phyloP scores from a whole-genome alignment of 2,797 vertebrate species.

The Catostomus latipinnis region DNA sequence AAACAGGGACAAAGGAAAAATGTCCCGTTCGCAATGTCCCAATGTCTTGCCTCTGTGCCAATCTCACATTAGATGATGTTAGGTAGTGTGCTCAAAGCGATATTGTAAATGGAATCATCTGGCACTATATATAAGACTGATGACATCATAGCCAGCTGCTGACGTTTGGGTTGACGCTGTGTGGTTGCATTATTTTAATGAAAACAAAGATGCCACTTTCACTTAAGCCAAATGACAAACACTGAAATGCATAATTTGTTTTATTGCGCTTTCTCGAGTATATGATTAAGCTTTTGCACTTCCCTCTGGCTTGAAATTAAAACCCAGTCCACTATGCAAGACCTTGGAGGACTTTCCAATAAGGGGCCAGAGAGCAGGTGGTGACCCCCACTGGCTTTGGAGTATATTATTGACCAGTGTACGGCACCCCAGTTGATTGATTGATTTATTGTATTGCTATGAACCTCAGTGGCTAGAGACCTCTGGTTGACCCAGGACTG shows the following conservation, averaged over 20 bases:
- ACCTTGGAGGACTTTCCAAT: constrained; percentile 75
- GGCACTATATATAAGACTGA: constrained; percentile 37
- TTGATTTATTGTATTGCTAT: constrained; percentile 85
- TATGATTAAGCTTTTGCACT: constrained; percentile 58
- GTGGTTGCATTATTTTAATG: constrained; percentile 48
- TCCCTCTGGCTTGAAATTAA: constrained; percentile 61
- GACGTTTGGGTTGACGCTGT: constrained; percentile 43
- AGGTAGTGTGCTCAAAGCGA: constrained; percentile 24
- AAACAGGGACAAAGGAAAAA: constrained; percentile 23
- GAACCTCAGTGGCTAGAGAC: constrained; percentile 80
- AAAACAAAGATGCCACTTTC: constrained; percentile 35
- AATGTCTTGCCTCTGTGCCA: constrained; percentile 45
- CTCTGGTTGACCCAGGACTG: constrained; percentile 76
- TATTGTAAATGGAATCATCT: constrained; percentile 20
- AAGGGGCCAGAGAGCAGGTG: constrained; percentile 80
- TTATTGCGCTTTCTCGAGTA: constrained; percentile 50
- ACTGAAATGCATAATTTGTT: constrained; percentile 56
- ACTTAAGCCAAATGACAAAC: constrained; percentile 46
- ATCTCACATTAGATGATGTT: constrained; percentile 39
- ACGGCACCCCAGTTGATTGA: constrained; percentile 79
- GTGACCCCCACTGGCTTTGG: constrained; percentile 74
- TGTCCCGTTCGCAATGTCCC: constrained; percentile 41
- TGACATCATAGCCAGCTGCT: constrained; percentile 41
- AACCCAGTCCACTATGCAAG: constrained; percentile 70
- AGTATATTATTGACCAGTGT: constrained; percentile 83